Conservation (phyloP, 2,113 vertebrate genomes). For the Semicossyphus pulcher region DNA sequence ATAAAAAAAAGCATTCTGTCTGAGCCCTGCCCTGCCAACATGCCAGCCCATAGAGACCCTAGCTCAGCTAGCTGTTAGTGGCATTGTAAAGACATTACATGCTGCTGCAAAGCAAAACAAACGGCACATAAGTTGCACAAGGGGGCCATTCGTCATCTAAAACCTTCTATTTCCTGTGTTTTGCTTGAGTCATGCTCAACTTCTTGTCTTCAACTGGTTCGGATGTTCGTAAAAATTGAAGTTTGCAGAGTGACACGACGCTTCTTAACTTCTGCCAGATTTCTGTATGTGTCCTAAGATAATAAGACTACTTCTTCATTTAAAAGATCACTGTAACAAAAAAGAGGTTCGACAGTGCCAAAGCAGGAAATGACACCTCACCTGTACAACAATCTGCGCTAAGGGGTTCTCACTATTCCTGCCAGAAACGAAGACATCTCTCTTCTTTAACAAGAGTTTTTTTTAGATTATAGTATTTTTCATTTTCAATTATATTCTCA, state of each 20-base stretch:
- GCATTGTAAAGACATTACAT: constrained; percentile 75
- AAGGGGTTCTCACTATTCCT: too few relatives aligned
- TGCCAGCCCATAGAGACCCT: constrained; percentile 42
- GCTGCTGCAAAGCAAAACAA: constrained; percentile 63
- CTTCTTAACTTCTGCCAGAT: neutral
- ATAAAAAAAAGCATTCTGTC: constrained; percentile 56
- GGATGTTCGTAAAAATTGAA: constrained; percentile 28
- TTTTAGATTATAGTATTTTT: too few relatives aligned
- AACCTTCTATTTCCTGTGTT: constrained; percentile 56
- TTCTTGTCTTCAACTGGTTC: constrained; percentile 29
- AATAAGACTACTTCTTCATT: too few relatives aligned
- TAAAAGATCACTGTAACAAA: neutral
- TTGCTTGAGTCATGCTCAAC: constrained; percentile 53
- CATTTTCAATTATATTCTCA: too few relatives aligned
- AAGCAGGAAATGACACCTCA: too few relatives aligned
- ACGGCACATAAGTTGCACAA: constrained; percentile 46
- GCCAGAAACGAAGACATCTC: too few relatives aligned
- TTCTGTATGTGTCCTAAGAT: too few relatives aligned
- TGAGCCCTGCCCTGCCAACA: constrained; percentile 34
- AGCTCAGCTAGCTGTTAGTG: constrained; percentile 36
- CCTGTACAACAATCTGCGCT: too few relatives aligned
- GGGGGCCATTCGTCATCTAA: constrained; percentile 51
- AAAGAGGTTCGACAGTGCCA: too few relatives aligned
- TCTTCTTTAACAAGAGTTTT: too few relatives aligned
- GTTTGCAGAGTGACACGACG: constrained; percentile 14